Percentiles rank a stretch among this genome's conserved stretches.
Conservation (phyloP, 2,113 vertebrate species). For the Seriola dumerili region DNA sequence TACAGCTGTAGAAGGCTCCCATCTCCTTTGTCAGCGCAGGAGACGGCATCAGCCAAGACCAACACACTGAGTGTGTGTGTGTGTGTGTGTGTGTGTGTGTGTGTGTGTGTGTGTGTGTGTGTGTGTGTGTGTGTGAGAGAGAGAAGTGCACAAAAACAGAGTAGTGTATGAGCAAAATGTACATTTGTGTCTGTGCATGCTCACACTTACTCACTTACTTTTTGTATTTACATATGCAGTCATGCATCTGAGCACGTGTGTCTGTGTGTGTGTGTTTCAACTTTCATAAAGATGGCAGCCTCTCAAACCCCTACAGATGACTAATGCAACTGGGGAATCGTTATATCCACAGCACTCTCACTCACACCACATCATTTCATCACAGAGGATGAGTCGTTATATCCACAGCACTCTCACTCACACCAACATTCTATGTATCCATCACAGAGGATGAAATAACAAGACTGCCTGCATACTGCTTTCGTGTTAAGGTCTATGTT, state of each 20-base stretch:
- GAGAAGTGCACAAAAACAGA: not conserved
- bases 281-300: slow-evolving; percentile 45
- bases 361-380: too few species aligned
- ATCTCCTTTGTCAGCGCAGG: slow-evolving; percentile 41
- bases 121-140: too few species aligned
- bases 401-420: too few species aligned
- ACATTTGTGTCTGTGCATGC: not conserved
- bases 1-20: slow-evolving; percentile 50
- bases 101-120: slow-evolving; percentile 15
- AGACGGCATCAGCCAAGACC: slow-evolving; percentile 59
- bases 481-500: too few species aligned
- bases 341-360: too few species aligned
- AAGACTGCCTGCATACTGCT: too few species aligned
- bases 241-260: slow-evolving; percentile 14
- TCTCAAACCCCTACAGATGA: slow-evolving; percentile 57
- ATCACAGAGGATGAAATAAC: too few species aligned
- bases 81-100: not conserved
- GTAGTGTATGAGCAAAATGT: not conserved
- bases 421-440: too few species aligned
- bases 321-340: slow-evolving; percentile 39
- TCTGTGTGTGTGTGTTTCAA: slow-evolving; percentile 35
- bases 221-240: slow-evolving; percentile 32
- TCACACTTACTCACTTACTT: not conserved
- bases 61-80: slow-evolving; percentile 50
- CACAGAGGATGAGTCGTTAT: too few species aligned